Conservation (phyloP, 2,888 invertebrate species). For the Pediacus dermestoides region DNA sequence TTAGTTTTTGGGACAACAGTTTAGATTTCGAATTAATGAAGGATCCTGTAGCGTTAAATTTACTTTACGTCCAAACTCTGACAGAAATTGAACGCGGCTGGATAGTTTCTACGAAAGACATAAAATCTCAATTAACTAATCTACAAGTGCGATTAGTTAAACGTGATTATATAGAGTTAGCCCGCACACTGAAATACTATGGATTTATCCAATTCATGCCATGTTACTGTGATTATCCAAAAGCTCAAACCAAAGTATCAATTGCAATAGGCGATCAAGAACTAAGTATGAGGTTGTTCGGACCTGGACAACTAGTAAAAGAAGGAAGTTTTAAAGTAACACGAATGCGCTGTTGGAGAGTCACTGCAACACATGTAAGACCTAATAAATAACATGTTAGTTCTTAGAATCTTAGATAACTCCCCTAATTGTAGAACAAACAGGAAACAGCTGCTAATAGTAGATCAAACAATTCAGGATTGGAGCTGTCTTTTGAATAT, state of each 20-base stretch:
- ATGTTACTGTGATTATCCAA: conserved; percentile 74
- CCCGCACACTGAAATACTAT: conserved; percentile 80
- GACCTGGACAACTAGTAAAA: conserved; percentile 58
- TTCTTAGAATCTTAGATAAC: too few species aligned
- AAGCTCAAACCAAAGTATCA: conserved; percentile 61
- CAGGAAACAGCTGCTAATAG: conserved; percentile 39
- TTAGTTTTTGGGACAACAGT: conserved; percentile 83
- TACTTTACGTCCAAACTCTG: conserved; percentile 83
- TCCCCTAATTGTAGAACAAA: conserved; percentile 39
- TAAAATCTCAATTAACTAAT: conserved; percentile 60
- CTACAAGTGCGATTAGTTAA: conserved; percentile 77
- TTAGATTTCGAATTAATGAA: conserved; percentile 80
- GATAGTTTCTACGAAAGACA: conserved; percentile 71
- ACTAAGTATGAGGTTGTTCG: conserved; percentile 66
- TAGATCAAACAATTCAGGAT: conserved; percentile 47
- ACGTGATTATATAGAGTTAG: conserved; percentile 84
- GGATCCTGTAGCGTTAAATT: conserved; percentile 77
- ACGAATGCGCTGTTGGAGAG: conserved; percentile 95
- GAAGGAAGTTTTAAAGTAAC: conserved; percentile 92
- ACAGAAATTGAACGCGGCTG: conserved; percentile 85
- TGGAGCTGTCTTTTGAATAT: conserved; percentile 94
- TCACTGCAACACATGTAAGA: conserved; percentile 79
- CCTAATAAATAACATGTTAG: conserved; percentile 6
- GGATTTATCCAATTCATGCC: conserved; percentile 80
- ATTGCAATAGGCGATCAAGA: conserved; percentile 86